Base-by-base conservation (phyloP, 2,888 invertebrate genomes). In the Amorpha juglandis region DNA sequence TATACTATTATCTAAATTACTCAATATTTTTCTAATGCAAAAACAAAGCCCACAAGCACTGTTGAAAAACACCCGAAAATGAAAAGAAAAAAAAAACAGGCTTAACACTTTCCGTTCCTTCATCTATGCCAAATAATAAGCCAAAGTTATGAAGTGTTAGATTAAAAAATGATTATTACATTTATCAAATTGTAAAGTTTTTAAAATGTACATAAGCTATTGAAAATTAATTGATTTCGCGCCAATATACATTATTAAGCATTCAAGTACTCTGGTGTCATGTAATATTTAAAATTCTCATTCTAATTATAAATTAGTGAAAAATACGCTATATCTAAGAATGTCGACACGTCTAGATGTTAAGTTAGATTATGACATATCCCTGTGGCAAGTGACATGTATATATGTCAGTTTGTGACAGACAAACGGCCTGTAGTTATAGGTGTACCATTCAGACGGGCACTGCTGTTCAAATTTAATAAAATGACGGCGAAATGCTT, bases 121-220 rank as follows among this genome's bases (percentile, higher is more conserved):
- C 33, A 76, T 82, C 81, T 84, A 88, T 85, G 91, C 91, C 91
- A 91, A 91, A 92, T 81, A 85, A 75, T 80, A 87, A 88, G 91
- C 91, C 92, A 91, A 92, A 92, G 88, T 87, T 80, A 80, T 79
- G 76, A 82, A 84, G 79, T 79, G 78, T 77, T 76, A 74, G 69
- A 63, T 62, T 68, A 69, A 74, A 72, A 72, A 73, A 75, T 73
- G 71, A 70, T 74, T 71, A 68, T 68, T 64, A 64, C 68, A 38
- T 21, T 69, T 55, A 52, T 51, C 70, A 70, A 64, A 72, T 76
- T 77, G 65, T 73, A 73, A 72, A 77, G 70, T 71, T 67, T 53
- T 65, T 72, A 75, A 78, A 74, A 71, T 72, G 58, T 58, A 58
- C 58, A 58, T 58, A 58, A 42, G 58, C 58, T 58, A 12, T 58